Percentiles rank a stretch among this genome's conserved stretches.
Conservation (phyloP, 2,113 vertebrate species). For the Callionymus lyra region DNA sequence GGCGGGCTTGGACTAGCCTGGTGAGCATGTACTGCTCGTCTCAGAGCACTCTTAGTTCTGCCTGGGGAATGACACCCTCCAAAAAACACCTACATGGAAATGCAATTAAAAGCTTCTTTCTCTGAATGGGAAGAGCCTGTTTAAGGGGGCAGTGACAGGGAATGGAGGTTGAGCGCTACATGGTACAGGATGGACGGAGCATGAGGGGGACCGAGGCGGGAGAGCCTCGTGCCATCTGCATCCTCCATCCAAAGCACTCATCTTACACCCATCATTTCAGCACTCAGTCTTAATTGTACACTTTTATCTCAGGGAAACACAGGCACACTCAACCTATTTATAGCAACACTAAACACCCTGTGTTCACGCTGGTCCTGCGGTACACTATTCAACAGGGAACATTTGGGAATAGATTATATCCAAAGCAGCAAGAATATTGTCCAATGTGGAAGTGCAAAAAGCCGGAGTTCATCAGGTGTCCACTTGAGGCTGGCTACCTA, state of each 20-base stretch:
- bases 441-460: too few relatives aligned
- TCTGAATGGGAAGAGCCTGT: conserved; percentile 46
- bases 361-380: background rate
- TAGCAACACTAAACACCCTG: conserved; percentile 9
- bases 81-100: conserved; percentile 67
- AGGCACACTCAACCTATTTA: conserved; percentile 18
- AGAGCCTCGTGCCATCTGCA: conserved; percentile 20
- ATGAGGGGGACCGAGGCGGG: conserved; percentile 11
- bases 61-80: conserved; percentile 56
- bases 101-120: conserved; percentile 67
- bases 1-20: conserved; percentile 42
- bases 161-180: conserved; percentile 40
- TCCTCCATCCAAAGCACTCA: conserved; percentile 33
- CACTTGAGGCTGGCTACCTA: too few relatives aligned
- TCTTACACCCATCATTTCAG: conserved; percentile 39
- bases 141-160: conserved; percentile 39
- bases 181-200: conserved; percentile 27
- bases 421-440: too few relatives aligned
- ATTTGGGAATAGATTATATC: too few relatives aligned
- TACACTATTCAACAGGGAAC: background rate
- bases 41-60: conserved; percentile 57
- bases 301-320: conserved; percentile 22
- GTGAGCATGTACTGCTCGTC: conserved; percentile 49
- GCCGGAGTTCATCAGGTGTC: too few relatives aligned
- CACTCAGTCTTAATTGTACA: conserved; percentile 45